Evolutionary conservation across 2,113 vertebrate genomes (phyloP), one percentile per base, ranked within the genome.

Genomic region (Sapajus apella): DNA sequence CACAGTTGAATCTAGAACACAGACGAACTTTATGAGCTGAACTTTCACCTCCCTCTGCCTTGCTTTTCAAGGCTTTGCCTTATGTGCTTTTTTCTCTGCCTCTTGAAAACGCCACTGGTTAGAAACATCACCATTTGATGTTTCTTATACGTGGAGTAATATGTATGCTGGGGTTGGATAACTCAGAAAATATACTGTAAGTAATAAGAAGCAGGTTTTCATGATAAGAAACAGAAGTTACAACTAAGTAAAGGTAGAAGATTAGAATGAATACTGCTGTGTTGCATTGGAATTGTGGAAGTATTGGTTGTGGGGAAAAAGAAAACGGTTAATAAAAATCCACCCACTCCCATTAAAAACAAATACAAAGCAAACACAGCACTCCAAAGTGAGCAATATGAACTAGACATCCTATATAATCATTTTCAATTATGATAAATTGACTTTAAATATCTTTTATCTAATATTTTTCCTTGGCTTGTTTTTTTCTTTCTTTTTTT

Each of bases 281-380:
- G 25, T 45, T 94, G 10, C 1, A 56, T 18, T 85, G 37, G 66
- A 52, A 94, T 21, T 68, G 2, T 17, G 64, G 64, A 95, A 79
- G 3, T 47, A 30, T 30, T 30, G 5, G 2, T 17, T 85, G 6
- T 16, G 52, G 21, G 10, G 9, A 21, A 18, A 81, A 73, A 37
- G 66, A 56, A 86, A 52, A 5, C 5, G 40, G 30, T 5, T 47
- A 12, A 76, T 66, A 72, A 89, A 92, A 89, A 9, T 11, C 6
- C 1, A 4, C 0, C 6, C 2, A 3, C 0, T 4, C 1, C 1
- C 2, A 0, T 14, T 0, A 70, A 84, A 76, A 81, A 11, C 7
- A 85, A 82, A 6, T 16, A 92, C 6, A 85, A 47, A 92, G 25
- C 8, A 91, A 91, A 64, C 40, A 5, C 32, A 64, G 14, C 3